Percentiles rank a stretch among this genome's conserved stretches.
phyloP scores from a whole-genome alignment of 1,140 invertebrate genomes.

The Sarcophaga bullata region DNA sequence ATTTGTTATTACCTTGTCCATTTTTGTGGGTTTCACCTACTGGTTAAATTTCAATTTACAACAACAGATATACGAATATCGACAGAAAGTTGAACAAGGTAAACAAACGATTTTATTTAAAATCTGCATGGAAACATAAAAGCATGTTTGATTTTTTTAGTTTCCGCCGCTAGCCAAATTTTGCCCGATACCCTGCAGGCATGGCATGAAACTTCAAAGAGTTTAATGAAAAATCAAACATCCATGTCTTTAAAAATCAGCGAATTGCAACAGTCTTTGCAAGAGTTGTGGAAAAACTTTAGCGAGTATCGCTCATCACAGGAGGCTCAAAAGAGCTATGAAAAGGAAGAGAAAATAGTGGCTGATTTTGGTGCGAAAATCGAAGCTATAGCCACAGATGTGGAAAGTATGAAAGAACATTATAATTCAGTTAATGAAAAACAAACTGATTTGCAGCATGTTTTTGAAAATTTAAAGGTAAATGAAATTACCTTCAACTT shows the following conservation, averaged over 20 bases:
- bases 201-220: conserved; percentile 71
- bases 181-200: conserved; percentile 72
- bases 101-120: conserved; percentile 26
- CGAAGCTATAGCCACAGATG: conserved; percentile 56
- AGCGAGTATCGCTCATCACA: conserved; percentile 50
- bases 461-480: conserved; percentile 54
- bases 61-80: conserved; percentile 60
- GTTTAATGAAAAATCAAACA: conserved; percentile 72
- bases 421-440: conserved; percentile 53
- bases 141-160: conserved; percentile 55
- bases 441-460: conserved; percentile 52
- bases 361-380: conserved; percentile 63
- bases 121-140: neutral
- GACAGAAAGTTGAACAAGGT: conserved; percentile 64
- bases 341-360: conserved; percentile 60
- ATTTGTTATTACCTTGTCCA: conserved; percentile 52
- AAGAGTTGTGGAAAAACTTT: conserved; percentile 53
- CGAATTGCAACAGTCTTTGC: conserved; percentile 53
- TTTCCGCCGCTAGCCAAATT: conserved; percentile 71
- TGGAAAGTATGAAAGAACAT: conserved; percentile 60
- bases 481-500: neutral
- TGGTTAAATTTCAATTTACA: conserved; percentile 64
- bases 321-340: conserved; percentile 55
- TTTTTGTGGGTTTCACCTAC: conserved; percentile 57
- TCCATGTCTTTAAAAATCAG: conserved; percentile 51